Evolutionary conservation across 2,888 invertebrate genomes (phyloP), one percentile per base, ranked within the genome.

Genomic region (Lypha dubia): DNA sequence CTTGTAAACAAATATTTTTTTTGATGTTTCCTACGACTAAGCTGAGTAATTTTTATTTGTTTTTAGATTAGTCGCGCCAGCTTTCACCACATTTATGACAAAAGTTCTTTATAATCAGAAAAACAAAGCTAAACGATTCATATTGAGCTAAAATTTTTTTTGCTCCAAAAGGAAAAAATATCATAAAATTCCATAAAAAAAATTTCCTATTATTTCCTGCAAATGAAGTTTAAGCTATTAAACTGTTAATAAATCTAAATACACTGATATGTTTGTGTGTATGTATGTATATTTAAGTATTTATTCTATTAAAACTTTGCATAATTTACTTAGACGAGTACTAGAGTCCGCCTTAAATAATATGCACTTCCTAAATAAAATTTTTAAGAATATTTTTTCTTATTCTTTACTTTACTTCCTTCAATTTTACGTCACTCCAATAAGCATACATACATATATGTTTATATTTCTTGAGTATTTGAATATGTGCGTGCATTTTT

Each of bases 401-500:
- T 38, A 7, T 38, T 38, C 35, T 8, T n/a, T n/a, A n/a, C n/a
- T n/a, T 22, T 41, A 62, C 41, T 22, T 8, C 38, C 41, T 62
- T 41, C 4, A 11, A 7, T 24, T 24, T 44, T 63, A 24, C 41
- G 35, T 4, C 11, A 60, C n/a, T 38, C 35, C 17, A 17, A 35
- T 11, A 20, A 20, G 20, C n/a, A 60, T n/a, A 56, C 56, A 53
- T 15, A 15, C 13, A 8, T 15, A 53, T 6, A 15, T 5, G 6
- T 3, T 4, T 13, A n/a, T 58, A 20, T n/a, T 60, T 35, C 60
- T 49, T 60, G 6, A 73, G 11, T 56, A 53, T 13, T 24, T 5
- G 24, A 75, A 44, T 38, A 32, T 56, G 28, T 44, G 22, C 41
- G 20, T 62, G 28, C 41, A 41, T 32, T 77, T 51, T 62, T 68